Percentiles rank a stretch among this genome's conserved stretches.
phyloP scores from a whole-genome alignment of 2,888 invertebrate species.

The Cylloceria caligata region DNA sequence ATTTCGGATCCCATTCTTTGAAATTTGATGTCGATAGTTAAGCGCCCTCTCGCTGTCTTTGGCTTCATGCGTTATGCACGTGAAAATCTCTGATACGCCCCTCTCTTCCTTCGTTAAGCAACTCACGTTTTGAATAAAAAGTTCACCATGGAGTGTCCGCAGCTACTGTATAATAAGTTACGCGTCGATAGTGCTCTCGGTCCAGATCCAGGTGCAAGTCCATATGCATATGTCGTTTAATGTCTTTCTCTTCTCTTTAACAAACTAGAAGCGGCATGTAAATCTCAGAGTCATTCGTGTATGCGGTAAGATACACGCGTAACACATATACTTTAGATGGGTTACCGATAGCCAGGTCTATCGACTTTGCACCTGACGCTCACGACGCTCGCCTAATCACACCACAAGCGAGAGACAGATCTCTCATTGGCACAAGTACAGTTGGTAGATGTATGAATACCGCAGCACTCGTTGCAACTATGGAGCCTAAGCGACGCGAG shows the following conservation, averaged over 20 bases:
- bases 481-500: conserved; percentile 14
- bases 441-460: conserved; percentile 36
- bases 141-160: too few species aligned
- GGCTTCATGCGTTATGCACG: too few species aligned
- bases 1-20: too few species aligned
- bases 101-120: too few species aligned
- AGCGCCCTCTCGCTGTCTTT: too few species aligned
- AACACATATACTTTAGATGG: background rate
- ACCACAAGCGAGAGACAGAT: conserved; percentile 36
- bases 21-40: too few species aligned
- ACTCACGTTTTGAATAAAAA: too few species aligned
- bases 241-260: background rate
- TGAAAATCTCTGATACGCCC: too few species aligned
- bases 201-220: too few species aligned
- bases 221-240: background rate
- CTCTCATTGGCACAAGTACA: conserved; percentile 22
- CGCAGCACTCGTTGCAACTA: conserved; percentile 29
- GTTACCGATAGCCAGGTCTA: conserved; percentile 44
- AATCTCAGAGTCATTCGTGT: background rate
- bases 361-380: conserved; percentile 70
- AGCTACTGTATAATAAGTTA: too few species aligned
- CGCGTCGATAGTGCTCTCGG: too few species aligned
- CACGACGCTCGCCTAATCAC: conserved; percentile 67
- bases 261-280: background rate
- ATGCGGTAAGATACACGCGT: background rate